Conservation (phyloP, 2,797 vertebrate species). For the Megalops cyprinoides region DNA sequence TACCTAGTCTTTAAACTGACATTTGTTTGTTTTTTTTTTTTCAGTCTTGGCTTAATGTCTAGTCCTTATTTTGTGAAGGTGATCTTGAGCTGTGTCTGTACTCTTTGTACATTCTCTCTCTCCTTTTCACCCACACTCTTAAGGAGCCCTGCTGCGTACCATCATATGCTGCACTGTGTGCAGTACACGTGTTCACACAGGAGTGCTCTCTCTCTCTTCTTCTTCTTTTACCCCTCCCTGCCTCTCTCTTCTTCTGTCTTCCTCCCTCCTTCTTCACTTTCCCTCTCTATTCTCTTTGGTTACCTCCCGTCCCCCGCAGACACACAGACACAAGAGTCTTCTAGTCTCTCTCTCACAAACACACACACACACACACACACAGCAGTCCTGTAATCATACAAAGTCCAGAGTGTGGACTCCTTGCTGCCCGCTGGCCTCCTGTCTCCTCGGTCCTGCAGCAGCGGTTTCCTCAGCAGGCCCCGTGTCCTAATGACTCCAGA, state of each 20-base stretch:
- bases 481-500: neutral
- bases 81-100: neutral
- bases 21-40: neutral
- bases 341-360: neutral
- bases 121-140: neutral
- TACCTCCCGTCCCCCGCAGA: neutral
- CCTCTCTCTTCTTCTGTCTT: neutral
- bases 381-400: neutral
- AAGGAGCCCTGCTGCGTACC: neutral
- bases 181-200: neutral
- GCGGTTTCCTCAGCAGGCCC: constrained; percentile 15
- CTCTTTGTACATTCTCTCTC: neutral
- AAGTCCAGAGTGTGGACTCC: constrained; percentile 23
- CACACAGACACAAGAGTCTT: constrained; percentile 7
- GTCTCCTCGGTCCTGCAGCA: constrained; percentile 37
- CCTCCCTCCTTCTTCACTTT: neutral
- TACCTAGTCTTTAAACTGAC: neutral
- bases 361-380: constrained; percentile 24
- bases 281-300: neutral
- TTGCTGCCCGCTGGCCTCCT: constrained; percentile 2
- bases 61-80: neutral
- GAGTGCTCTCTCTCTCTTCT: neutral
- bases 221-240: too few species aligned
- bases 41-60: too few species aligned
- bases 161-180: neutral